Conservation (phyloP, 2,113 vertebrate species). For the Salvelinus alpinus region DNA sequence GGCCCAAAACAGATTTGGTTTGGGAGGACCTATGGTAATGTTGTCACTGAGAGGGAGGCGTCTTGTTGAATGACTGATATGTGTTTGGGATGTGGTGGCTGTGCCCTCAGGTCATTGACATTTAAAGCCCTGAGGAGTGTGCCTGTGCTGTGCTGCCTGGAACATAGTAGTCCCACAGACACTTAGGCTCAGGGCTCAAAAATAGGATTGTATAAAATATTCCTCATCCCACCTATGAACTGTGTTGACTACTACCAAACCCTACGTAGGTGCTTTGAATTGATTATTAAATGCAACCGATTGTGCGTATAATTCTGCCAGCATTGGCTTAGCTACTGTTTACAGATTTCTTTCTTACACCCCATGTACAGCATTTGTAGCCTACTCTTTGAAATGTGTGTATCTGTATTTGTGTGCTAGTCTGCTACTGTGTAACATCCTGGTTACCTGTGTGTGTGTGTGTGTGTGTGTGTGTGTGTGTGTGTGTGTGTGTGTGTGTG, state of each 20-base stretch:
- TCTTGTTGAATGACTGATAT: conserved; percentile 51
- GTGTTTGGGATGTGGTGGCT: conserved; percentile 51
- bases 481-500: conserved; percentile 13
- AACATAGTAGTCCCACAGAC: background rate
- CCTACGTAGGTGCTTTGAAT: background rate
- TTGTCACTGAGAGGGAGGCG: conserved; percentile 13
- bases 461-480: conserved; percentile 1
- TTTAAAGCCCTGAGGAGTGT: conserved; percentile 64
- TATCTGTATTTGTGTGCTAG: conserved; percentile 9
- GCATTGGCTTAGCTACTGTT: no score
- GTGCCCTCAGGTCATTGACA: conserved; percentile 72
- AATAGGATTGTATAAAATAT: background rate
- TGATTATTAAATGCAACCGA: background rate
- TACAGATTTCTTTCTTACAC: background rate
- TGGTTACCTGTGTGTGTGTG: background rate
- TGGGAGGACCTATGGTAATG: background rate
- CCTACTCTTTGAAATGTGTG: conserved; percentile 12
- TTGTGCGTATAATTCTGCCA: background rate
- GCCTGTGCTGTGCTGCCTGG: background rate
- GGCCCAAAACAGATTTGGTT: background rate
- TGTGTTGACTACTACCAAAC: background rate
- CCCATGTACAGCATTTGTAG: background rate
- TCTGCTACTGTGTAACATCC: background rate
- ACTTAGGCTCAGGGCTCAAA: background rate
- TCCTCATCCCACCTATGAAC: background rate